Conservation (phyloP, 2,113 vertebrate genomes). For the Tautogolabrus adspersus region DNA sequence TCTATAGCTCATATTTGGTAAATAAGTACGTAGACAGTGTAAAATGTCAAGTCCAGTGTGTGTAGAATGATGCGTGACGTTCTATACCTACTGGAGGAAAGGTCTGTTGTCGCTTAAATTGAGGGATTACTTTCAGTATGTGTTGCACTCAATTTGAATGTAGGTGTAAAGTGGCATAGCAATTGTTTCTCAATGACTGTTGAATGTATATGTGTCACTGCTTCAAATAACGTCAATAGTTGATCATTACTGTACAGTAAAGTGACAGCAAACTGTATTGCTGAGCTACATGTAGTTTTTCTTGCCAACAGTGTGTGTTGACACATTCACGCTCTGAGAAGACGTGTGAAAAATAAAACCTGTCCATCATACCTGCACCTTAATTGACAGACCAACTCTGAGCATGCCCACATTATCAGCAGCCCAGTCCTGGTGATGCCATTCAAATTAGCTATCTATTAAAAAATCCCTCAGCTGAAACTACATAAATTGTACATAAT, state of each 20-base stretch:
- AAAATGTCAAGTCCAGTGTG: too few species aligned
- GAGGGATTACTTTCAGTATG: too few species aligned
- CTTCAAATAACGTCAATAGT: not conserved
- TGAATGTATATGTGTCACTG: not conserved
- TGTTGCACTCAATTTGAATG: too few species aligned
- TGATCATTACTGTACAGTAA: not conserved
- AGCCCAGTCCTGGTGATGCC: slow-evolving; percentile 62
- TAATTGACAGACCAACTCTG: slow-evolving; percentile 74
- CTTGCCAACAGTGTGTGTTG: slow-evolving; percentile 23
- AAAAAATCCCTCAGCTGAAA: slow-evolving; percentile 79
- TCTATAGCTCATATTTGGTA: too few species aligned
- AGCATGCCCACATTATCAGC: slow-evolving; percentile 68
- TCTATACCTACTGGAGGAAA: too few species aligned
- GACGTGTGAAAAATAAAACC: slow-evolving; percentile 55
- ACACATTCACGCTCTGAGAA: slow-evolving; percentile 13
- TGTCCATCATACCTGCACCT: slow-evolving; percentile 61
- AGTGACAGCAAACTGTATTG: slow-evolving; percentile 7
- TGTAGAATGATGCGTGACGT: too few species aligned
- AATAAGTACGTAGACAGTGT: too few species aligned
- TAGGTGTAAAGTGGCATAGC: too few species aligned
- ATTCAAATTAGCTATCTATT: slow-evolving; percentile 79
- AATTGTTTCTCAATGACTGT: too few species aligned
- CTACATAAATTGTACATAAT: slow-evolving; percentile 80
- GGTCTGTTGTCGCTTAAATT: too few species aligned
- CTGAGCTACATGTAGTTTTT: slow-evolving; percentile 22